Evolutionary conservation across 2,797 vertebrate genomes (phyloP).

Genomic region (Borostomias antarcticus): DNA sequence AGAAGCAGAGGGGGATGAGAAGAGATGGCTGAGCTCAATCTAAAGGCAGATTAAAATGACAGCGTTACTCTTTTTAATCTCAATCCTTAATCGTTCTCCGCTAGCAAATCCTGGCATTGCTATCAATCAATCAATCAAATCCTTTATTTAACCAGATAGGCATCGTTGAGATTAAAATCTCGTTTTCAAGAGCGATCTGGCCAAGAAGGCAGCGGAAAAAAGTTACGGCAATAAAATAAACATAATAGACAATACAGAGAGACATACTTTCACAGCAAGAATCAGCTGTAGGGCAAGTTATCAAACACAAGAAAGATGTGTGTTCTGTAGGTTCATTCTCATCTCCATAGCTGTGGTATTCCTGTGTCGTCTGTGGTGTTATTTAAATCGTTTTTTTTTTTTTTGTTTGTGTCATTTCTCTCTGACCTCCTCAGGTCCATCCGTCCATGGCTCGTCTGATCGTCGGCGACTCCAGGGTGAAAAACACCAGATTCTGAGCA

Average conservation of each 20-base stretch:
- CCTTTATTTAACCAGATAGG: too few species aligned
- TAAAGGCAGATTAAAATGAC: not conserved
- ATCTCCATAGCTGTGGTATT: not conserved
- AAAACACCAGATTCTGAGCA: constrained; percentile 79
- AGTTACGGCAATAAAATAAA: too few species aligned
- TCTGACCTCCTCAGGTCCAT: constrained; percentile 72
- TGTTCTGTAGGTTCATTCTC: not conserved
- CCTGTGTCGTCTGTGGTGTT: constrained; percentile 2
- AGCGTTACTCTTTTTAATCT: not conserved
- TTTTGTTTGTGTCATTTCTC: constrained; percentile 26
- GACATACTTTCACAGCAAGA: too few species aligned
- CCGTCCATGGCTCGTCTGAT: constrained; percentile 79
- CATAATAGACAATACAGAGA: too few species aligned
- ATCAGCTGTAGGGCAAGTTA: too few species aligned
- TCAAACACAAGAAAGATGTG: too few species aligned
- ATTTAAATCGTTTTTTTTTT: not conserved
- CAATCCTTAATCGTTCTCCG: not conserved
- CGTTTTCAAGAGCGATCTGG: too few species aligned
- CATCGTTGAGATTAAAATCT: too few species aligned
- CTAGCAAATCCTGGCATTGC: too few species aligned
- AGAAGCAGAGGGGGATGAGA: too few species aligned
- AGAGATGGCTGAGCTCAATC: not conserved
- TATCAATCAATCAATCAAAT: too few species aligned
- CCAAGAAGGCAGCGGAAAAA: too few species aligned
- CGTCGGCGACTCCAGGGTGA: constrained; percentile 77